These are phyloP conservation scores for Leptoteleia sp. DNA, from an alignment of 1,140 invertebrate species.

Conservation along the genomic window DNA sequence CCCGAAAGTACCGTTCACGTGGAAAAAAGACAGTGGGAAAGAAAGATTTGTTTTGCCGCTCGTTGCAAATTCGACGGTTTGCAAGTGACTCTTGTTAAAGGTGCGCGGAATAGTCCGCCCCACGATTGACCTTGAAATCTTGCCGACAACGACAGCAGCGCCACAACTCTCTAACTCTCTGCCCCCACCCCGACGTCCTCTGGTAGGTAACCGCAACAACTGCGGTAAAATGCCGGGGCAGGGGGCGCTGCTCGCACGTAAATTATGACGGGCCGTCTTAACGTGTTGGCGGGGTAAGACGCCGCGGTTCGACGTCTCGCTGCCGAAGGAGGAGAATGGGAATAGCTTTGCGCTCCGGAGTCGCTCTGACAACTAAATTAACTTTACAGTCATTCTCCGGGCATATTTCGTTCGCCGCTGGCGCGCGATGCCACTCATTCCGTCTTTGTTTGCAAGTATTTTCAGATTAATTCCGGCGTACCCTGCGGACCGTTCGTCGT, in stretches of 20 bases:
- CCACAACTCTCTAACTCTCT: too few relatives aligned
- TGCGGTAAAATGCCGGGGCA: too few relatives aligned
- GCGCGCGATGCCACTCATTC: slow-evolving; percentile 47
- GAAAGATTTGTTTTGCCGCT: too few relatives aligned
- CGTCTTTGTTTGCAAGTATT: slow-evolving; percentile 68
- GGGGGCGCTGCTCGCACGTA: slow-evolving; percentile 21
- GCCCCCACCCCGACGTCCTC: too few relatives aligned
- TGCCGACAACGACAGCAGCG: too few relatives aligned
- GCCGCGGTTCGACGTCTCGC: slow-evolving; percentile 45
- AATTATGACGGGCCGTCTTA: slow-evolving; percentile 41
- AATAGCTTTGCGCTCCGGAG: slow-evolving; percentile 42
- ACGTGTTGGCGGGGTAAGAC: slow-evolving; percentile 31
- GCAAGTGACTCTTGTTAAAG: too few relatives aligned
- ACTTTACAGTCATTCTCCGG: slow-evolving; percentile 69
- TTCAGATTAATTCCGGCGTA: slow-evolving; percentile 72
- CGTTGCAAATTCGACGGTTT: too few relatives aligned
- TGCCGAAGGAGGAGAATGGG: slow-evolving; percentile 38
- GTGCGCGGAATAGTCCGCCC: too few relatives aligned
- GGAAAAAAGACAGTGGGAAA: too few relatives aligned
- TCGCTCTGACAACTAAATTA: slow-evolving; percentile 74
- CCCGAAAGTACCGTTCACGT: too few relatives aligned
- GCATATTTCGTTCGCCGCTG: slow-evolving; percentile 56
- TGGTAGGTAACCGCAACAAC: too few relatives aligned
- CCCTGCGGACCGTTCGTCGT: slow-evolving; percentile 59
- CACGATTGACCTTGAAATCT: too few relatives aligned